A percentile compares a stretch with the other conserved stretches of the same genome.
Evolutionary conservation across 2,797 vertebrate genomes (phyloP).

Genomic region (Lepilemur septentrionalis): DNA sequence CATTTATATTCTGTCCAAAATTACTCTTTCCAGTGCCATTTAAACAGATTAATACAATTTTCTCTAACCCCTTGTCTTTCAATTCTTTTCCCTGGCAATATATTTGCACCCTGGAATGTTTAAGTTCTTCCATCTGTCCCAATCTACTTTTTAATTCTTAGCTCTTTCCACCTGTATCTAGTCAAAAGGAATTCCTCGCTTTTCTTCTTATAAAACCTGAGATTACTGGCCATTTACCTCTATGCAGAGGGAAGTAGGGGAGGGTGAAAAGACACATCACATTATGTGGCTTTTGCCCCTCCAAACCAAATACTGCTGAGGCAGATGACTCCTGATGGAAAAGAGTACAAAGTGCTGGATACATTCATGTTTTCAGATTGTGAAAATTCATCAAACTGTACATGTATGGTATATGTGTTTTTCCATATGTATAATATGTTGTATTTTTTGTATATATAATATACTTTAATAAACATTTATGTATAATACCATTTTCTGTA

Average conservation of each 20-base stretch:
- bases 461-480: background rate
- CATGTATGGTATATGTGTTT: background rate
- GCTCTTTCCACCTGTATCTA: background rate
- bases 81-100: background rate
- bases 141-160: constrained; percentile 12
- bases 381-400: background rate
- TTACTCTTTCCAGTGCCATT: background rate
- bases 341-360: background rate
- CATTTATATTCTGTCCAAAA: background rate
- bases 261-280: background rate
- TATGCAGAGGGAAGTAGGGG: background rate
- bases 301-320: background rate
- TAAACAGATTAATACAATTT: background rate
- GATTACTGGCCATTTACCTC: background rate
- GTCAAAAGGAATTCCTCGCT: background rate
- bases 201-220: background rate
- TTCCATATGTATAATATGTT: background rate
- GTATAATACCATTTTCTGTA: background rate
- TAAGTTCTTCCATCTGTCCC: background rate
- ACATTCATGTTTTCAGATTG: background rate
- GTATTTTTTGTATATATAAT: background rate
- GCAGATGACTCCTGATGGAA: background rate
- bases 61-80: background rate
- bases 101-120: background rate
- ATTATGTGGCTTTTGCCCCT: background rate